Percentiles rank a stretch among this genome's conserved stretches.
These are phyloP conservation scores for Lathamus discolor DNA, from an alignment of 2,113 vertebrate species.

Conservation along the genomic window DNA sequence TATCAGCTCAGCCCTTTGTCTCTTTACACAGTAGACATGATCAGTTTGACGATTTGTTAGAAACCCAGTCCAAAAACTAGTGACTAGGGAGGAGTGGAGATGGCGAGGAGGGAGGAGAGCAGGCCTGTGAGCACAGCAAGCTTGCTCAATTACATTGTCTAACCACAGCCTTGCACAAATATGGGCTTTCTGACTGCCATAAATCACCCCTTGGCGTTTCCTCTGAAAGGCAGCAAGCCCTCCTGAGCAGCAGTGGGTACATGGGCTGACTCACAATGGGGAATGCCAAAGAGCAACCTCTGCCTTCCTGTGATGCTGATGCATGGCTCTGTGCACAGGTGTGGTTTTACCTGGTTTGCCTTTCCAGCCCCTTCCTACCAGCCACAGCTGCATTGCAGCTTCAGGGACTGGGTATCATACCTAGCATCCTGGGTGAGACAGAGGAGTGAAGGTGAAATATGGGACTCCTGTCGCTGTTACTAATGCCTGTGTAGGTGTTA, in stretches of 20 bases:
- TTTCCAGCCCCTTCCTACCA: not conserved
- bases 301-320: not conserved
- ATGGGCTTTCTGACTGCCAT: rapidly evolving
- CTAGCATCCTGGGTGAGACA: not conserved
- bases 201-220: not conserved
- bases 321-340: rapidly evolving
- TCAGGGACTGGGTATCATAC: not conserved
- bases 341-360: not conserved
- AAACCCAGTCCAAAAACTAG: not conserved
- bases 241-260: not conserved
- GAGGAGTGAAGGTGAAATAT: not conserved
- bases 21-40: not conserved
- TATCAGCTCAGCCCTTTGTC: not conserved
- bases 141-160: not conserved
- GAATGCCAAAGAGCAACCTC: not conserved
- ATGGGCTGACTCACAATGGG: not conserved
- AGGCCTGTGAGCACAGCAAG: rapidly evolving
- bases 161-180: not conserved
- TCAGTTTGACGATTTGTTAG: not conserved
- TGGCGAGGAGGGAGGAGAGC: not conserved
- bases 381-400: rapidly evolving
- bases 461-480: not conserved
- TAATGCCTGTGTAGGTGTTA: not conserved
- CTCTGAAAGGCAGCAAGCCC: not conserved
- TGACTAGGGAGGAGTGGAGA: not conserved